phyloP scores from a whole-genome alignment of 2,797 vertebrate genomes.

The Petrocephalus schoutedeni region DNA sequence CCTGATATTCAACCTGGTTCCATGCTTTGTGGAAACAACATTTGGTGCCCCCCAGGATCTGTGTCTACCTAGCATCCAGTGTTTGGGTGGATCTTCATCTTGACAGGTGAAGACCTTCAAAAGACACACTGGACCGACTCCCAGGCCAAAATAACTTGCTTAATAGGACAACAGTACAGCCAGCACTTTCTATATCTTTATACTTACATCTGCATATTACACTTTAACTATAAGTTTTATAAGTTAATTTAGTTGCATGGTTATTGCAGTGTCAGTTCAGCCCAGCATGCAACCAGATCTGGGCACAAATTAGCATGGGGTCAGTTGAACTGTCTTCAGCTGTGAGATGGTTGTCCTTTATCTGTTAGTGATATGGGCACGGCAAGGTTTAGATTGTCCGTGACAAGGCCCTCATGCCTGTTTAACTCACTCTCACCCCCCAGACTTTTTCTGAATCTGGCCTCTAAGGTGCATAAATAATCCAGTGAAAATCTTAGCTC shows the following conservation, averaged over 20 bases:
- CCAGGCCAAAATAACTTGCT: background rate
- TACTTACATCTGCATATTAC: background rate
- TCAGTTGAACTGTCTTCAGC: conserved; percentile 27
- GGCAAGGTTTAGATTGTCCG: background rate
- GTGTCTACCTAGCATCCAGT: background rate
- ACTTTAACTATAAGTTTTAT: background rate
- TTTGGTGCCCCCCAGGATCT: background rate
- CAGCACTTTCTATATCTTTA: background rate
- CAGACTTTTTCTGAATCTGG: background rate
- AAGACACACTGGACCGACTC: background rate
- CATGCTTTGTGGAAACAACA: background rate
- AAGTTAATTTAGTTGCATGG: background rate
- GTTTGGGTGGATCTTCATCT: background rate
- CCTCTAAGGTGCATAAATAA: background rate
- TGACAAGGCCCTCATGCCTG: background rate
- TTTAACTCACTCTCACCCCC: background rate
- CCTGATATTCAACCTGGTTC: background rate
- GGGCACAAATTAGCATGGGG: background rate
- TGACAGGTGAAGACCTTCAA: background rate
- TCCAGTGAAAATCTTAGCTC: background rate
- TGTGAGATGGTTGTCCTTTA: background rate
- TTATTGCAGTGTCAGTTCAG: background rate
- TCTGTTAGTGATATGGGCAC: conserved; percentile 14
- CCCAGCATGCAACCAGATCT: background rate
- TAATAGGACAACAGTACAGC: background rate